phyloP scores from a whole-genome alignment of 2,888 invertebrate genomes.

The Branchipolynoe longqiensis region DNA sequence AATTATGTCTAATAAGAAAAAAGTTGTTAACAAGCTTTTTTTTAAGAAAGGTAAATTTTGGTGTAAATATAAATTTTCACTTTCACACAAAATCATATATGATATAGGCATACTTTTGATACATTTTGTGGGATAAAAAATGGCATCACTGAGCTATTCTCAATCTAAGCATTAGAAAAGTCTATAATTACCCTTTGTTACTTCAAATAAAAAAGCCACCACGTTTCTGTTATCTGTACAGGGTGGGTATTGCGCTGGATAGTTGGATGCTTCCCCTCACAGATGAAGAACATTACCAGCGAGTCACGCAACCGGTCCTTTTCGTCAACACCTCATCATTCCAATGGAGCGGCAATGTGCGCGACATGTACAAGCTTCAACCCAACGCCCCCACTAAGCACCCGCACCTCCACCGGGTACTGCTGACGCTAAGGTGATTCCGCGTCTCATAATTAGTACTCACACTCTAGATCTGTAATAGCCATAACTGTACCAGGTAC shows the following conservation, averaged over 20 bases:
- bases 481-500: not conserved
- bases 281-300: constrained; percentile 71
- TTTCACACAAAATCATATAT: too few species aligned
- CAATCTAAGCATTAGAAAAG: too few species aligned
- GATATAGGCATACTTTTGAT: too few species aligned
- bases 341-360: constrained; percentile 77
- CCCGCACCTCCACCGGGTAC: constrained; percentile 53
- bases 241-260: constrained; percentile 76
- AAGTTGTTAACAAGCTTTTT: too few species aligned
- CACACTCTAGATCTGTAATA: not conserved
- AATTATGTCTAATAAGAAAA: too few species aligned
- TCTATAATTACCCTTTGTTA: too few species aligned
- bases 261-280: constrained; percentile 79
- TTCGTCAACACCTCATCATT: constrained; percentile 78
- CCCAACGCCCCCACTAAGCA: constrained; percentile 55
- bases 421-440: constrained; percentile 76
- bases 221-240: too few species aligned
- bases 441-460: not conserved
- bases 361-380: constrained; percentile 70
- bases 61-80: too few species aligned
- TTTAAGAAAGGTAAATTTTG: too few species aligned
- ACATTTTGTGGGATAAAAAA: too few species aligned
- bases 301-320: constrained; percentile 74
- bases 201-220: too few species aligned
- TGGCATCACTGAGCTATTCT: too few species aligned